Conservation (phyloP, 2,113 vertebrate genomes). For the Podocnemis expansa region DNA sequence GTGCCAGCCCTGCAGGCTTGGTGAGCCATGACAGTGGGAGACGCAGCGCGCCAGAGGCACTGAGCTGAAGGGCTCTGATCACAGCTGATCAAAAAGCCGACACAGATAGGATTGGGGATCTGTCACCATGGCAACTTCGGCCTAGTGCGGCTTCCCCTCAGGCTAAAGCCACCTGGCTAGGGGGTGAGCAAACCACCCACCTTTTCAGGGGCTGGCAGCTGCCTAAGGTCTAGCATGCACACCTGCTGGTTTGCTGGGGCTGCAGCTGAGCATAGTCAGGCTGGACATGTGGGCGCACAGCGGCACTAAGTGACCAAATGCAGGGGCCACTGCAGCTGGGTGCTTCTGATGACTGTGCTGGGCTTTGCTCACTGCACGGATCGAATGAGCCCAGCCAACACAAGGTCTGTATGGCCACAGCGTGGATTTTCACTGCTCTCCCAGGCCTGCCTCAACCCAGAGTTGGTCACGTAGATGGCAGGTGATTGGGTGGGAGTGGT, state of each 20-base stretch:
- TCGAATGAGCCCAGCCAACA: fast-evolving
- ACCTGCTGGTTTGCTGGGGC: neutral
- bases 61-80: neutral
- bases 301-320: neutral
- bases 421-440: too few relatives aligned
- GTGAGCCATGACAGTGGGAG: neutral
- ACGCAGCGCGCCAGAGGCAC: neutral
- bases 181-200: neutral
- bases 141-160: neutral
- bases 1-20: neutral
- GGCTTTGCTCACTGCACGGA: neutral
- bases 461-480: too few relatives aligned
- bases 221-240: neutral
- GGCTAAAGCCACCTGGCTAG: slow-evolving; percentile 8
- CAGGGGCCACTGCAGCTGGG: neutral
- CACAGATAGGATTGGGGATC: neutral
- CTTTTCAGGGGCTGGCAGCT: neutral
- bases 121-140: neutral
- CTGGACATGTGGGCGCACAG: neutral
- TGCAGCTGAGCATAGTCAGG: neutral
- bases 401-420: too few relatives aligned
- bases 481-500: too few relatives aligned
- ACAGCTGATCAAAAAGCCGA: neutral
- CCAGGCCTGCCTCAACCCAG: neutral
- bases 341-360: too few relatives aligned